Conservation (phyloP, 1,140 invertebrate genomes). For the Drosophila kohkoa region DNA sequence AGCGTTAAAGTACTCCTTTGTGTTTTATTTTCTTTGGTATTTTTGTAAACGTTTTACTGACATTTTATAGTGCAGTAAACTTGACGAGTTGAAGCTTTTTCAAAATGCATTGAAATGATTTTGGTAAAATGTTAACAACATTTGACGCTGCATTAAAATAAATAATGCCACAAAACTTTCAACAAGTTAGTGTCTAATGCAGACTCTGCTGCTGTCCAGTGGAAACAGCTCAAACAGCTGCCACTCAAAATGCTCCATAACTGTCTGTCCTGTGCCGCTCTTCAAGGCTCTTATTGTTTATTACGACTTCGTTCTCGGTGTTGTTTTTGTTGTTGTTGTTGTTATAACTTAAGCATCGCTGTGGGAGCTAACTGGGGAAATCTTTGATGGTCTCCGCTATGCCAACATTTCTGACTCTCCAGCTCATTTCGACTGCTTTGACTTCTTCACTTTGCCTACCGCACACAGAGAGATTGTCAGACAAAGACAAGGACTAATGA, state of each 20-base stretch:
- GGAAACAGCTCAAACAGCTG: conserved; percentile 7
- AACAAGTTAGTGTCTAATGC: not conserved
- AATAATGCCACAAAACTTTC: not conserved
- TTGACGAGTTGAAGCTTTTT: not conserved
- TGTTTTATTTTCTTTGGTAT: no score
- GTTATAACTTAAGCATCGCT: conserved; percentile 60
- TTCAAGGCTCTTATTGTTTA: conserved; percentile 24
- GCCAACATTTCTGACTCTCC: conserved; percentile 1
- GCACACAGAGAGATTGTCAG: conserved; percentile 14
- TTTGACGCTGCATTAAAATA: not conserved
- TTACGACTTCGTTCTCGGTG: not conserved
- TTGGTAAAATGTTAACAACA: not conserved
- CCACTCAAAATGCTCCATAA: conserved; percentile 7
- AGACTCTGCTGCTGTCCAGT: conserved; percentile 15
- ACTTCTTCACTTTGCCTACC: conserved; percentile 8
- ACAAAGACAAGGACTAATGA: conserved; percentile 76
- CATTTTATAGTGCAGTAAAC: no score
- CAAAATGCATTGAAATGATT: not conserved
- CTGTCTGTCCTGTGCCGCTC: conserved; percentile 16
- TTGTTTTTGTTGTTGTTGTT: conserved; percentile 10
- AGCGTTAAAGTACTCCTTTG: no score
- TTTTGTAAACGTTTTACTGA: no score
- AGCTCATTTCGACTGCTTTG: not conserved
- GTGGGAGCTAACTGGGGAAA: conserved; percentile 45
- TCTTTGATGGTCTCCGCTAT: conserved; percentile 51